A percentile compares a stretch with the other conserved stretches of the same genome.
These are phyloP conservation scores for Catocala nupta DNA, from an alignment of 2,888 invertebrate species.

Conservation along the genomic window DNA sequence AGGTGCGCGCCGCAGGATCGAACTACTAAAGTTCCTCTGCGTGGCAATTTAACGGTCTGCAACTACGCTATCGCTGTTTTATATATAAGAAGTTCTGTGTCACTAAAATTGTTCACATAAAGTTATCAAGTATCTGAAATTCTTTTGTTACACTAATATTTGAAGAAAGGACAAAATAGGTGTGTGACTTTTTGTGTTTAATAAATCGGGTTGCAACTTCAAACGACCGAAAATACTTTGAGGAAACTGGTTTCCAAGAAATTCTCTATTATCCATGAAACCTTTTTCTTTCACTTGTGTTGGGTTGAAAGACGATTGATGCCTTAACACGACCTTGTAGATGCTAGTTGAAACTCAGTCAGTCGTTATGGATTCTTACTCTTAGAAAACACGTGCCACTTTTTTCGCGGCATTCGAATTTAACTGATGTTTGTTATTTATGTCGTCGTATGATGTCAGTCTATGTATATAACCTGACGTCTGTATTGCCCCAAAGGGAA, in stretches of 20 bases:
- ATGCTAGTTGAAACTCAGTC: constrained; percentile 23
- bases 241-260: not conserved
- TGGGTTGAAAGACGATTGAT: constrained; percentile 16
- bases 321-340: constrained; percentile 12
- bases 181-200: not conserved
- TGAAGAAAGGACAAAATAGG: not conserved
- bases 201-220: not conserved
- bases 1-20: no score
- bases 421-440: no score
- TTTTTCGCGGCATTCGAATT: no score
- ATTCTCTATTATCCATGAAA: not conserved
- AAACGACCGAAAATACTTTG: constrained; percentile 5
- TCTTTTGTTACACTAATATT: not conserved
- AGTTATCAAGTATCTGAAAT: no score
- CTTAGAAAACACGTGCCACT: not conserved
- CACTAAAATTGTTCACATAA: no score
- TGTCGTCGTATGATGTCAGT: no score
- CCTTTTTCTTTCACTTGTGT: not conserved
- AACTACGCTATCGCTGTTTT: no score
- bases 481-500: no score
- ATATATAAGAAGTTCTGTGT: no score
- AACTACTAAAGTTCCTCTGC: no score
- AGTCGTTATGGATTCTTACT: constrained; percentile 2
- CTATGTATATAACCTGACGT: no score
- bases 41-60: no score